Conservation (phyloP, 2,113 vertebrate genomes). For the Paedocypris sp. region DNA sequence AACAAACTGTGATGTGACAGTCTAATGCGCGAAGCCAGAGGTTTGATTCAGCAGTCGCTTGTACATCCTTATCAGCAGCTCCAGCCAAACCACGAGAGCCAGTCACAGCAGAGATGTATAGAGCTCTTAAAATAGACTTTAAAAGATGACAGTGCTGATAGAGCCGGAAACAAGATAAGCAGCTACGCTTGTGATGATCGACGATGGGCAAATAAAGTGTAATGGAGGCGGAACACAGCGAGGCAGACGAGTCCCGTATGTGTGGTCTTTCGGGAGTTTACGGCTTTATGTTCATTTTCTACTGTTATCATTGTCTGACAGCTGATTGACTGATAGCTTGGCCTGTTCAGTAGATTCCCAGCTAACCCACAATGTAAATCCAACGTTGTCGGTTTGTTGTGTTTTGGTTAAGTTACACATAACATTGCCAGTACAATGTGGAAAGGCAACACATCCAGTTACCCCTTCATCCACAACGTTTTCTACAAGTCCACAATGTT, state of each 20-base stretch:
- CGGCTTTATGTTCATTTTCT: too few relatives aligned
- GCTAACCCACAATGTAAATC: too few relatives aligned
- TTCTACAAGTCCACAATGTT: too few relatives aligned
- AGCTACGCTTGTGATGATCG: conserved; percentile 7
- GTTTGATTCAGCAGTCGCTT: background rate
- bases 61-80: background rate
- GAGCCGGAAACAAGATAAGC: conserved; percentile 6
- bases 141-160: conserved; percentile 16
- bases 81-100: background rate
- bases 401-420: too few relatives aligned
- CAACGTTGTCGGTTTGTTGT: too few relatives aligned
- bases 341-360: too few relatives aligned
- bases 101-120: background rate
- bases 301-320: too few relatives aligned
- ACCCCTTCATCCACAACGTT: too few relatives aligned
- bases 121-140: conserved; percentile 21
- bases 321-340: too few relatives aligned
- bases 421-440: too few relatives aligned
- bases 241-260: background rate
- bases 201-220: conserved; percentile 17
- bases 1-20: too few relatives aligned
- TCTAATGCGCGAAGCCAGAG: background rate
- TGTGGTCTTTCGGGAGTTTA: background rate
- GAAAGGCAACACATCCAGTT: too few relatives aligned
- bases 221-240: conserved; percentile 2